Base-by-base conservation (phyloP, 1,140 invertebrate species). In the Drosophila paulistorum region DNA sequence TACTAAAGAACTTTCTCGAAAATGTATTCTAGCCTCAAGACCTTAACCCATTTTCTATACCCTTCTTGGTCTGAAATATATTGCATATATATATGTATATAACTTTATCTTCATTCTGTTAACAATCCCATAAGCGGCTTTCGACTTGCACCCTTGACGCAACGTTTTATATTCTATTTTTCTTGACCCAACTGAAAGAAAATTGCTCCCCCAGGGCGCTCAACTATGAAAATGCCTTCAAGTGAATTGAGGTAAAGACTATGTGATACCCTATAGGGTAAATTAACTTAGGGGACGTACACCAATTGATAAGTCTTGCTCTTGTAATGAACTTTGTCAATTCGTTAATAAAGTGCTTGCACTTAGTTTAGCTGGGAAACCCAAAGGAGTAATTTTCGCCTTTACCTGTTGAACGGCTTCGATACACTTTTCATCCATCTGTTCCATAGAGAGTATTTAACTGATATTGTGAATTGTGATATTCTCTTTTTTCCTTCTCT, bases 41-140 rank as follows among this genome's bases (percentile, higher is more conserved):
- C 57, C 57, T 59, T 59, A 37, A 37, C 30, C 57, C 57, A 37
- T 14, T 37, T 59, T 59, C 7, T 14, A 17, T 33, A 59, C 57
- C 57, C 57, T 39, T 39, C 17, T 20, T 10, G 13, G 13, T 1
- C 57, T 20, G 3, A 20, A 9, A 51, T 37, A 37, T 35, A 58
- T 35, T 35, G n/a, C 7, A 35, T 58, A 58, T 57, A 7, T 30
- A 30, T 33, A 45, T 48, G 14, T 51, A 51, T 51, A 51, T 11
- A 23, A 51, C 45, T 11, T 51, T 23, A 5, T 59, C 37, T 33
- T 14, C 35, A 37, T 59, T 37, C 14, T 37, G 14, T 58, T 30
- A 26, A n/a, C 55, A 58, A 59, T 59, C 57, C 33, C 33, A 7
- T 59, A 59, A 59, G 57, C 57, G 14, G 57, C 33, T 37, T 58